Conservation (phyloP, 2,888 invertebrate genomes). For the Rotaria sp. region DNA sequence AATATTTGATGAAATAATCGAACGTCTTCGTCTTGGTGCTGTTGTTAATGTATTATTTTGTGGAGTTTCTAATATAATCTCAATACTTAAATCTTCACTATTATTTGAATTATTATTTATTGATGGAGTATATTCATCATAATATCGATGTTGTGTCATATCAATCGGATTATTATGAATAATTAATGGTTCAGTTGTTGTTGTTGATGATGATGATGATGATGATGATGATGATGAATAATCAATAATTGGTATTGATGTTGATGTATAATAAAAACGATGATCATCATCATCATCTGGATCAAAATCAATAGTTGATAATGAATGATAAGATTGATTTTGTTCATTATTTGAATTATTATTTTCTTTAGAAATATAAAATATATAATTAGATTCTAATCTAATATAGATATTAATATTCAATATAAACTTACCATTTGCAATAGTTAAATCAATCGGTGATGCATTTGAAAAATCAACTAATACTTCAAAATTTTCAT, state of each 20-base stretch:
- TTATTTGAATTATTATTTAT: neutral
- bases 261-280: neutral
- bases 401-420: no score
- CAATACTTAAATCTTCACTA: constrained; percentile 11
- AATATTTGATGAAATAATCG: neutral
- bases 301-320: neutral
- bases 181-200: neutral
- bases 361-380: neutral
- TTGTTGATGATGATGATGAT: neutral
- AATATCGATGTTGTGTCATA: neutral
- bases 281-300: neutral
- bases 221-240: neutral
- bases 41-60: neutral
- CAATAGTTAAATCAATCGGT: neutral
- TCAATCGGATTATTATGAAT: neutral
- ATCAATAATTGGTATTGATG: neutral
- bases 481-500: neutral
- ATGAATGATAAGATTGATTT: neutral
- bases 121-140: neutral
- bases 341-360: neutral
- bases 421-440: neutral
- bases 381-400: no score
- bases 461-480: neutral
- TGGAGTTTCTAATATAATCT: constrained; percentile 1
- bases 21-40: neutral